phyloP scores from a whole-genome alignment of 1,140 invertebrate species.

The Ceratina calcarata region DNA sequence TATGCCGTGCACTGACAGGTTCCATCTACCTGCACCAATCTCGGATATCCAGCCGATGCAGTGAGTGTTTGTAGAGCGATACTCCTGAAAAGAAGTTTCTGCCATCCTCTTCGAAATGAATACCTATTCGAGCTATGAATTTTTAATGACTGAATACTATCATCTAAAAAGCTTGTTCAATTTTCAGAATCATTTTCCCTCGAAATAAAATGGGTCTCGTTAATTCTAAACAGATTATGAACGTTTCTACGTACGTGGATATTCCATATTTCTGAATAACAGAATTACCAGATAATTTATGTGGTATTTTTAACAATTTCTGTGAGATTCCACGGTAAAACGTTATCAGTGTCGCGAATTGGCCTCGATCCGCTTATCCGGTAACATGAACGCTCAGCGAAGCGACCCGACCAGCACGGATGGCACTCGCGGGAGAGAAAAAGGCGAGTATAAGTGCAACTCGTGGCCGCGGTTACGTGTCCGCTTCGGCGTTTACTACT shows the following conservation, averaged over 20 bases:
- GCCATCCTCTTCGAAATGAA: background rate
- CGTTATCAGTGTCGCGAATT: constrained; percentile 1
- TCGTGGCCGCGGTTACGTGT: constrained; percentile 62
- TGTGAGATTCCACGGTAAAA: no score
- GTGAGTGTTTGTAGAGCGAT: constrained; percentile 8
- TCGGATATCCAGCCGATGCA: constrained; percentile 60
- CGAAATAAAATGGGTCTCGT: no score
- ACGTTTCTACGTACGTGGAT: no score
- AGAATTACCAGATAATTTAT: no score
- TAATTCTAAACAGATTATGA: no score
- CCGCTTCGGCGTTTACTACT: constrained; percentile 68
- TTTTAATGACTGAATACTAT: no score
- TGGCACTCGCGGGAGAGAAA: constrained; percentile 50
- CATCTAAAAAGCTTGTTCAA: no score
- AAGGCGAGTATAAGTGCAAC: constrained; percentile 55
- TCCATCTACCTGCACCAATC: constrained; percentile 66
- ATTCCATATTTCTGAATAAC: no score
- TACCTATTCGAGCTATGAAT: no score
- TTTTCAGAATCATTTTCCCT: no score
- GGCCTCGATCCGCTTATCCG: constrained; percentile 35
- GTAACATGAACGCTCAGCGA: background rate
- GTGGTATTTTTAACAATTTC: no score
- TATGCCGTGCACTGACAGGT: constrained; percentile 62
- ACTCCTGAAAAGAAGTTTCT: background rate
- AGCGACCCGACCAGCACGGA: background rate